Conservation (phyloP, 2,113 vertebrate genomes). For the Lepus europaeus region DNA sequence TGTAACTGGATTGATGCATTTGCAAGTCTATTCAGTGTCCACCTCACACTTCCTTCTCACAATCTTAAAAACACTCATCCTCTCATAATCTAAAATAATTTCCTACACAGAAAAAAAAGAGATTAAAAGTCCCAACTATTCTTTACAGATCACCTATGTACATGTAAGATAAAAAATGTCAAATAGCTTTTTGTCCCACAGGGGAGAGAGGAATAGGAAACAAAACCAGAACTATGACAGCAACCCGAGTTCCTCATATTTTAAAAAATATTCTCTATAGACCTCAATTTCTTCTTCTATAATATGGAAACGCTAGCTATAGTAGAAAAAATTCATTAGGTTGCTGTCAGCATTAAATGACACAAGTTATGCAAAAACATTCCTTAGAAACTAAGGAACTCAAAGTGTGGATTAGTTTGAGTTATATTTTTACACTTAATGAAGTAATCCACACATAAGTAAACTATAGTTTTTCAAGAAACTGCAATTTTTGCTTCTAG, state of each 20-base stretch:
- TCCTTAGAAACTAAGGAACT: not conserved
- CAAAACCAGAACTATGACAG: constrained; percentile 1
- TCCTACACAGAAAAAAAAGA: not conserved
- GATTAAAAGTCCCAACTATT: constrained; percentile 21
- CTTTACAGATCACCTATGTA: not conserved
- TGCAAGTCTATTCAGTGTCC: not conserved
- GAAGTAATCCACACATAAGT: not conserved
- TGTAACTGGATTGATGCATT: not conserved
- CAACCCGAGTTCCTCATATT: not conserved
- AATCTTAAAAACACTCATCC: not conserved
- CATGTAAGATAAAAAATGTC: not conserved
- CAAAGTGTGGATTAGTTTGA: constrained; percentile 16
- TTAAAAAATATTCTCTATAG: constrained; percentile 28
- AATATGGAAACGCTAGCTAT: not conserved
- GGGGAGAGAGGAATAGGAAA: constrained; percentile 4
- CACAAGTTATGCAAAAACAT: not conserved
- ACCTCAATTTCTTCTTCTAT: constrained; percentile 4
- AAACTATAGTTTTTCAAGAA: not conserved
- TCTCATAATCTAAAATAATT: constrained; percentile 15
- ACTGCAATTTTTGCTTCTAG: not conserved
- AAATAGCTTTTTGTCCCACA: not conserved
- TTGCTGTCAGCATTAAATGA: not conserved
- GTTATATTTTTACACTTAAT: not conserved
- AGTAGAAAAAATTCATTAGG: not conserved
- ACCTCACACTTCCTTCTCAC: not conserved